phyloP scores from a whole-genome alignment of 2,113 vertebrate species.

The Gopherus flavomarginatus region DNA sequence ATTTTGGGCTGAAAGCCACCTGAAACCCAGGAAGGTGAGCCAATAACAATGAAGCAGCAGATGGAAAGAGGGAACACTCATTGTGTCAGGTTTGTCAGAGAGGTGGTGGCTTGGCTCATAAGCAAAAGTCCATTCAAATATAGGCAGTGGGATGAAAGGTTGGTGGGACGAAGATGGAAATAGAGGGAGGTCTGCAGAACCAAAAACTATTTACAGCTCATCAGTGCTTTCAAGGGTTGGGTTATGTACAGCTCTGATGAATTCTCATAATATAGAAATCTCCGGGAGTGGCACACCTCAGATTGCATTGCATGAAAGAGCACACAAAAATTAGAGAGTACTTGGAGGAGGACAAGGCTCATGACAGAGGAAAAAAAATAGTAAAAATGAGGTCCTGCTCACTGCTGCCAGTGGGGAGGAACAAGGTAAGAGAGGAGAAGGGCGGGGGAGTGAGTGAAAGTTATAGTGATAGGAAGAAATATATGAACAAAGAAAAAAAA shows the following conservation, averaged over 20 bases:
- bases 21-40: not conserved
- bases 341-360: not conserved
- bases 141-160: not conserved
- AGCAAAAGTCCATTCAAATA: not conserved
- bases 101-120: not conserved
- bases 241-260: not conserved
- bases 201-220: not conserved
- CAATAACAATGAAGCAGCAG: not conserved
- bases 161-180: not conserved
- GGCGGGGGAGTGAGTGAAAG: not conserved
- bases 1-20: not conserved
- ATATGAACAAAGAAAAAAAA: not conserved
- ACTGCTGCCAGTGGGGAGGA: not conserved
- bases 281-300: rapidly evolving
- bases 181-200: not conserved
- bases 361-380: rapidly evolving
- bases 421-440: not conserved
- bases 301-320: not conserved
- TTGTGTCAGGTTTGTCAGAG: not conserved
- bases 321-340: not conserved
- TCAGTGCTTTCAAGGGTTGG: not conserved
- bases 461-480: not conserved
- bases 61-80: not conserved
- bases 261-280: not conserved
- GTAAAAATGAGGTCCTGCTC: not conserved